A percentile compares a stretch with the other conserved stretches of the same genome.
Conservation (phyloP, 2,797 vertebrate species). For the Podargus strigoides region DNA sequence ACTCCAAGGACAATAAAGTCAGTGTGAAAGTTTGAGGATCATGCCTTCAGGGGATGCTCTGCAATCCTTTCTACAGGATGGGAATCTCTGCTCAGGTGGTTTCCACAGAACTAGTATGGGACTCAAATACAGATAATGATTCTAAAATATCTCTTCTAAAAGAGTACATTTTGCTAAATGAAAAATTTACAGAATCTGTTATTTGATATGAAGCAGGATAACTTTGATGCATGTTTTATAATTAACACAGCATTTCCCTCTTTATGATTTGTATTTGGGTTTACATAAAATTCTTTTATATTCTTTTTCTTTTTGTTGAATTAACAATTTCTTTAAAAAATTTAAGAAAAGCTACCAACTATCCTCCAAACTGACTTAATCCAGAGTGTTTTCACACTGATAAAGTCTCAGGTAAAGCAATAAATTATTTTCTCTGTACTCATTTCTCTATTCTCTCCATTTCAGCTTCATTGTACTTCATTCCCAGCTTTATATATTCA, state of each 20-base stretch:
- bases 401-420: slow-evolving; percentile 30
- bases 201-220: background rate
- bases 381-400: background rate
- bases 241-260: background rate
- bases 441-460: background rate
- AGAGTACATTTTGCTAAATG: background rate
- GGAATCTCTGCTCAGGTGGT: background rate
- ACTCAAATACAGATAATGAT: slow-evolving; percentile 33
- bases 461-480: background rate
- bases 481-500: background rate
- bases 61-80: background rate
- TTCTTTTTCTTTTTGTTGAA: background rate
- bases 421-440: background rate
- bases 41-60: background rate
- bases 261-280: background rate
- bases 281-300: background rate
- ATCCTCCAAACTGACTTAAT: background rate
- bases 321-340: background rate
- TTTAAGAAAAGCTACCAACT: background rate
- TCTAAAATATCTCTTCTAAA: slow-evolving; percentile 37
- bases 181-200: background rate
- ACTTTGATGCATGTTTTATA: background rate
- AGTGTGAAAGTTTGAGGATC: background rate
- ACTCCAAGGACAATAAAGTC: background rate
- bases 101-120: background rate